These are phyloP conservation scores for Idaea dimidiata DNA, from an alignment of 2,888 invertebrate species.

Conservation along the genomic window DNA sequence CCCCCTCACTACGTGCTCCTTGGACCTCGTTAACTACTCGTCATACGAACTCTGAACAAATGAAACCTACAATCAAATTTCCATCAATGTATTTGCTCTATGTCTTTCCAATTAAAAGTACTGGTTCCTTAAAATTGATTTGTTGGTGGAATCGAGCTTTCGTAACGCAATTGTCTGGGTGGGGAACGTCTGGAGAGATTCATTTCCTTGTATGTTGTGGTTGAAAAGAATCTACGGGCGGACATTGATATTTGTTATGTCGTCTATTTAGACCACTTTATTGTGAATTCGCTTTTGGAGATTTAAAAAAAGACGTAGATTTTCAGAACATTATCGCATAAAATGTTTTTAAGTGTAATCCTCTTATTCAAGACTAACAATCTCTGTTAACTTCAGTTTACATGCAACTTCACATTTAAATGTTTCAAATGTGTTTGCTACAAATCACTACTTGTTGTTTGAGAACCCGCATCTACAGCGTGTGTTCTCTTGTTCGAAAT, in stretches of 20 bases:
- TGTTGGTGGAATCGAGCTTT: conserved; percentile 48
- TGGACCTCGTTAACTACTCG: conserved; percentile 35
- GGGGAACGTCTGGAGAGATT: conserved; percentile 42
- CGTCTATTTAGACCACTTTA: background rate
- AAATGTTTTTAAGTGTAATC: background rate
- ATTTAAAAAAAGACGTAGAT: background rate
- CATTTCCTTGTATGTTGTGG: conserved; percentile 32
- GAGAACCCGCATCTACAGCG: conserved; percentile 24
- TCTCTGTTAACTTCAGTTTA: background rate
- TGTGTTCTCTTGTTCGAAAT: conserved; percentile 21
- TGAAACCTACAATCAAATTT: conserved; percentile 50
- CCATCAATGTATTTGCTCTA: conserved; percentile 43
- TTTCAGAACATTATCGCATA: background rate
- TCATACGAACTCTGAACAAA: conserved; percentile 47
- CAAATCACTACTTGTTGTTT: conserved; percentile 10
- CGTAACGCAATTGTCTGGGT: conserved; percentile 59
- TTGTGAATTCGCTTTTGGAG: background rate
- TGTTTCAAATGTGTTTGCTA: conserved; percentile 10
- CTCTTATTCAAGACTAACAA: conserved; percentile 1
- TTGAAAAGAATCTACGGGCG: conserved; percentile 9
- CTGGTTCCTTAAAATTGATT: conserved; percentile 54
- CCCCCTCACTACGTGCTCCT: conserved; percentile 38
- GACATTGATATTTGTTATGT: conserved; percentile 4
- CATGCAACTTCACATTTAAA: conserved; percentile 2
- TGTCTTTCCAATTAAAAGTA: conserved; percentile 44